A percentile compares a stretch with the other conserved stretches of the same genome.
These are phyloP conservation scores for Corella eumyota DNA, from an alignment of 23 tunicate genomes.

Conservation along the genomic window DNA sequence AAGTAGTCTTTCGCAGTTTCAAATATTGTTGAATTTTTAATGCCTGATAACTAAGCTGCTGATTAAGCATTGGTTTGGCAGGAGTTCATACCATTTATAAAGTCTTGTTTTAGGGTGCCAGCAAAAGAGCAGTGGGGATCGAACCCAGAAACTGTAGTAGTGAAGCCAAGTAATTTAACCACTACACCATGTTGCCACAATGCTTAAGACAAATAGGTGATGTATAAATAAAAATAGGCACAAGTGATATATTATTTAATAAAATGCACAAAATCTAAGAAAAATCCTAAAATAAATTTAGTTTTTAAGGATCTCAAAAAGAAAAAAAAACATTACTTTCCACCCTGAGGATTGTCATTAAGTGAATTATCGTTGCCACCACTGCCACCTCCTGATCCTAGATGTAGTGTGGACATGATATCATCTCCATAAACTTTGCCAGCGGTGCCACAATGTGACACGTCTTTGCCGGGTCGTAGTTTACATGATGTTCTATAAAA, in stretches of 20 bases:
- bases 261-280: neutral
- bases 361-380: constrained; percentile 39
- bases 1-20: no score
- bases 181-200: no score
- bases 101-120: no score
- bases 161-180: no score
- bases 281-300: neutral
- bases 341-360: constrained; percentile 23
- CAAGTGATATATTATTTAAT: neutral
- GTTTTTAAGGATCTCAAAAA: no score
- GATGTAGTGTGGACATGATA: constrained; percentile 12
- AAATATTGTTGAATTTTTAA: no score
- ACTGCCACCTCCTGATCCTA: constrained; percentile 52
- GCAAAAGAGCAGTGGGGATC: no score
- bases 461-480: constrained; percentile 13
- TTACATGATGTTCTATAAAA: constrained; percentile 25
- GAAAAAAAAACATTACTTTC: constrained; percentile 11
- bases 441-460: constrained; percentile 20
- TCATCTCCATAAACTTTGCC: constrained; percentile 28
- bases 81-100: no score
- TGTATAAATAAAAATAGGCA: neutral
- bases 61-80: no score
- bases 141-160: no score
- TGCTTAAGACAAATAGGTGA: no score
- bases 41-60: no score